phyloP scores from a whole-genome alignment of 2,797 vertebrate species.

The Tympanoctomys barrerae region DNA sequence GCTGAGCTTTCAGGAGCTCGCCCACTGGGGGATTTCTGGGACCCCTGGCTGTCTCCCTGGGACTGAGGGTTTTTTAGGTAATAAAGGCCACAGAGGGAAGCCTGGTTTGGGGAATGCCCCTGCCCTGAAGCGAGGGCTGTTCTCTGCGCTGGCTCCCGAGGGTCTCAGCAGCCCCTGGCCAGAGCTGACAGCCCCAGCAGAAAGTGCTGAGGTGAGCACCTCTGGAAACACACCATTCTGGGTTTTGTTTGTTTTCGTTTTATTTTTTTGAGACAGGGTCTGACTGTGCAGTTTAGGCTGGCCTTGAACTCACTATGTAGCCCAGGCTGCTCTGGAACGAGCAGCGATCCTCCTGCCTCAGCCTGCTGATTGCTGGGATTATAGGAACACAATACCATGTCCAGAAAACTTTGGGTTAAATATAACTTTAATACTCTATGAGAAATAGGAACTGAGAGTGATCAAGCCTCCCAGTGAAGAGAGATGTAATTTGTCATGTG shows the following conservation, averaged over 20 bases:
- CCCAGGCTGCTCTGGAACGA: too few relatives aligned
- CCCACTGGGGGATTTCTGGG: not conserved
- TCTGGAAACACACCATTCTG: not conserved
- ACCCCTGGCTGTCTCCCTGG: not conserved
- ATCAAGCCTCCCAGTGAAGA: not conserved
- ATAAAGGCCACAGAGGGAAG: not conserved
- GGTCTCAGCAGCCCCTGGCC: not conserved
- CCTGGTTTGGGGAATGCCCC: not conserved
- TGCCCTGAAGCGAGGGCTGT: not conserved
- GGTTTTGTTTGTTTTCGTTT: not conserved
- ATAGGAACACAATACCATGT: not conserved
- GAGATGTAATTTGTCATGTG: not conserved
- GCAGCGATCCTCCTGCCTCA: not conserved
- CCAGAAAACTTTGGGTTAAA: not conserved
- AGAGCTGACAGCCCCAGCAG: not conserved
- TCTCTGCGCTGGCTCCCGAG: not conserved
- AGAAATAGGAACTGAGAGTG: not conserved
- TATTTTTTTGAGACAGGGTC: not conserved
- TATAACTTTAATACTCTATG: not conserved
- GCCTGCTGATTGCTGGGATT: not conserved
- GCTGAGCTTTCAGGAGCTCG: constrained; percentile 58
- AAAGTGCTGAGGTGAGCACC: not conserved
- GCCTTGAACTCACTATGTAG: not conserved
- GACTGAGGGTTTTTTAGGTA: not conserved
- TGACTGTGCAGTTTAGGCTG: not conserved